Base-by-base conservation (phyloP, 2,888 invertebrate genomes). In the Himalopsyche anomala region DNA sequence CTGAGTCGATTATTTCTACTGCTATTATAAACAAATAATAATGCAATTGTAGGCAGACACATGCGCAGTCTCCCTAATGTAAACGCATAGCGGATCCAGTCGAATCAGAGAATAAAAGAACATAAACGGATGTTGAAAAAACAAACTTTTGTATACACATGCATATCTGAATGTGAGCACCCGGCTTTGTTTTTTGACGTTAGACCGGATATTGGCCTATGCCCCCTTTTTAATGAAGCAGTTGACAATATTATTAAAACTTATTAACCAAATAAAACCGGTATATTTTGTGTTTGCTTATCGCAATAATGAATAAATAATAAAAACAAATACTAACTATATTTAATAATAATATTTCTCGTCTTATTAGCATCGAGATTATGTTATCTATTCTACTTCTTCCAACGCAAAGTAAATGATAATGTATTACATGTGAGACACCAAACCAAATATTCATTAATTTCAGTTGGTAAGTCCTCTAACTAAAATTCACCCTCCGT, bases 51-150 rank as follows among this genome's bases (percentile, higher is more conserved):
- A 62, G 81, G 74, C 51, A 74, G 83, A 38, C 40, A 17, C 80
- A 40, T 55, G 85, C 74, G 36, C 74, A 74, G 74, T 74, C 74
- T 74, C 38, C 74, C 74, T 74, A 74, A 74, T 74, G 74, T 74
- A 74, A 36, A 74, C 74, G 74, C 74, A 51, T 62, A 38, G 42
- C 85, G 85, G 69, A 69, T 83, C 51, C 81, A 82, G 81, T 54
- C 81, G 81, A 81, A 87, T 87, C 56, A 84, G 83, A 83, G 87
- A 83, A 87, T 87, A 87, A 87, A 87, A 87, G 87, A 87, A 85
- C 81, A 85, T 74, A 87, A 86, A 85, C 87, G 87, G 87, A 87
- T 87, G 87, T 87, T 85, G 87, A 85, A 85, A 87, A 85, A 87
- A 87, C 83, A 87, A 87, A 85, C 83, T 38, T 74, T 74, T 74